A percentile compares a stretch with the other conserved stretches of the same genome.
Evolutionary conservation across 1,140 invertebrate genomes (phyloP).

Genomic region (Trypoxylus dichotomus): DNA sequence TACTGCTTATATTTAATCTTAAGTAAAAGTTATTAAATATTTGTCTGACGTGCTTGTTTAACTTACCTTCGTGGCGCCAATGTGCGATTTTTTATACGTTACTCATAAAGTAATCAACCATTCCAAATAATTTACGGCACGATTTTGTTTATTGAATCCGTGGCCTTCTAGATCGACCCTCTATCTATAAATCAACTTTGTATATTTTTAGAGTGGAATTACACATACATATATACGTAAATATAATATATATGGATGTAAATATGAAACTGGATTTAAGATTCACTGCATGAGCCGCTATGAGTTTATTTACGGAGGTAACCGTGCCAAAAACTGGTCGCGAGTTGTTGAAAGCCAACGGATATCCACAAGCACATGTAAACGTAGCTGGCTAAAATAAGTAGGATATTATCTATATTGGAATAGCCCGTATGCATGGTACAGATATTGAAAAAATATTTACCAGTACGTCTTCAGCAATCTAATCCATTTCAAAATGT

Average conservation of each 20-base stretch:
- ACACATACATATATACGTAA: background rate
- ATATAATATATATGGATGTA: constrained; percentile 1
- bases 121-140: background rate
- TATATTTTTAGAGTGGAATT: background rate
- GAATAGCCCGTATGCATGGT: background rate
- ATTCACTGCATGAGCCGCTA: background rate
- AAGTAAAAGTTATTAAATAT: constrained; percentile 12
- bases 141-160: background rate
- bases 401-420: background rate
- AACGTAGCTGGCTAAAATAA: background rate
- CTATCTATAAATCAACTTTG: background rate
- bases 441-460: too few species aligned
- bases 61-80: constrained; percentile 14
- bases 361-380: background rate
- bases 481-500: too few species aligned
- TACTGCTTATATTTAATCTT: background rate
- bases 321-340: constrained; percentile 10
- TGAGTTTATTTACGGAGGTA: background rate
- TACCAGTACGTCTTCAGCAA: too few species aligned
- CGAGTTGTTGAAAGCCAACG: background rate
- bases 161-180: background rate
- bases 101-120: background rate
- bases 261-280: constrained; percentile 1
- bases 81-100: constrained; percentile 10
- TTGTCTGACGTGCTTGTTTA: background rate